Evolutionary conservation across 2,797 vertebrate species (phyloP), one percentile per base, ranked within the genome.

Genomic region (Philypnodon macrostomus): DNA sequence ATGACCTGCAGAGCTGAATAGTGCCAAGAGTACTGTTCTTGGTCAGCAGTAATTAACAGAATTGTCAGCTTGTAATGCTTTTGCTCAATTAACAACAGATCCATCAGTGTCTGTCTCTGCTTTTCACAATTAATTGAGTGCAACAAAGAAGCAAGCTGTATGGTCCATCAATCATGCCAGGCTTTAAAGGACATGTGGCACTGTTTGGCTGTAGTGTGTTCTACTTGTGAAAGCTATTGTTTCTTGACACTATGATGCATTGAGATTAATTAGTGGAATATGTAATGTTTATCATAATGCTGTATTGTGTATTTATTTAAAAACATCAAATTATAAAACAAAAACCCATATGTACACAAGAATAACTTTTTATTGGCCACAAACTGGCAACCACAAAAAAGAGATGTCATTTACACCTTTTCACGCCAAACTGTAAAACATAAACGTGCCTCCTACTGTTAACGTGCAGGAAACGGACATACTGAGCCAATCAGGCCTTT

Each of bases 41-140:
- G 16, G 58, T 63, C 37, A 59, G 59, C 8, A 42, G 53, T 70
- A 70, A 76, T 74, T 58, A 72, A 68, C 68, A 64, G 54, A 57
- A 56, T 26, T 46, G 42, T 73, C 56, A 59, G 54, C 56, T 47
- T 67, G 58, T 53, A 63, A 76, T 70, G 72, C 75, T 78, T 75
- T 79, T 67, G 47, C 61, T 79, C 58, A 72, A 74, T 80, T 81
- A 77, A 76, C 46, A 67, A 49, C 48, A 58, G 61, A 77, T 74
- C 66, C 65, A 77, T 85, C 74, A 72, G 54, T 56, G 64, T 27
- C 55, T 0, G 21, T 34, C 41, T 68, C 44, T 44, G 77, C 58
- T 79, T 81, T 71, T 79, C 66, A 69, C 37, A 63, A 70, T 67
- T 46, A 81, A 71, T 79, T 79, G 81, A 63, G 35, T 53, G 35